Evolutionary conservation across 2,888 invertebrate genomes (phyloP), one percentile per base, ranked within the genome.

Genomic region (Netelia fuscicornis): DNA sequence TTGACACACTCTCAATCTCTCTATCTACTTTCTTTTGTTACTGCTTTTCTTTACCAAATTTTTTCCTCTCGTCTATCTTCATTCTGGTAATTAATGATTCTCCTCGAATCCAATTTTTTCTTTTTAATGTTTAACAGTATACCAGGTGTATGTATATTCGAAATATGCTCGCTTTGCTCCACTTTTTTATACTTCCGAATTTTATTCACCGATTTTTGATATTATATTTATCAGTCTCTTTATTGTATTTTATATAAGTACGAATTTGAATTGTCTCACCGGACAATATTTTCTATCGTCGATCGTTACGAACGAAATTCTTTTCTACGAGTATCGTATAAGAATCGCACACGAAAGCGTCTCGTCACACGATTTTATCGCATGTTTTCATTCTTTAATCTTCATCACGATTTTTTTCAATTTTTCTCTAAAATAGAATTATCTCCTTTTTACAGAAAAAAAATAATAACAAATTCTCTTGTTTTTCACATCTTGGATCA

Each of bases 1-100:
- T 93, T 90, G 85, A 80, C 81, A 76, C 79, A 78, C 70, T 86
- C 80, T 81, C 58, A 78, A 48, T 86, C 62, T 86, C 54, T 70
- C 25, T 62, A 62, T 76, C 60, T 20, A 20, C 52, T 58, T 52
- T 82, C 79, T 58, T 71, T 44, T 5, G 6, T 30, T 30, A 30
- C 2, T 30, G 30, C 44, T 60, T 81, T 56, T 71, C 82, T 86
- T 77, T 71, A 44, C 84, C 74, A 81, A 72, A 72, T 67, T 81
- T 54, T 54, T 60, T 64, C 25, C 30, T n/a, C 23, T 54, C 68
- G 25, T n/a, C 37, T 71, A n/a, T 48, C 13, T 48, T 71, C 10
- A 56, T 44, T 48, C 52, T 78, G 54, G 60, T 48, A 52, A 48
- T 10, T 68, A 25, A 56, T 79, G 68, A 76, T 67, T 81, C 71